Base-by-base conservation (phyloP, 1,140 invertebrate genomes). In the Bombus superbus region DNA sequence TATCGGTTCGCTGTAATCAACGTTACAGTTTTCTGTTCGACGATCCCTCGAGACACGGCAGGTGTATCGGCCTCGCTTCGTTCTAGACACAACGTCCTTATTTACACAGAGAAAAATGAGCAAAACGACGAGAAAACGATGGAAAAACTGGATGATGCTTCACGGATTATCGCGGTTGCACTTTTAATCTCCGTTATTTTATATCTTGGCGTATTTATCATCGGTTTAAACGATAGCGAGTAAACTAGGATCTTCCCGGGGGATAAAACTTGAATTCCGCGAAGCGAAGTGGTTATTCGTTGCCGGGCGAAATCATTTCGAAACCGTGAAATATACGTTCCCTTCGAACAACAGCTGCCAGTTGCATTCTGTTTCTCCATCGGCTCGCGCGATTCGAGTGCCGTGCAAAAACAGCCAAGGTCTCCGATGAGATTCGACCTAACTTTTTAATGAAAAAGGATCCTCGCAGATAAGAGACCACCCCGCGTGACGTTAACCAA, bases 401-500 rank as follows among this genome's bases (percentile, higher is more conserved):
- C 35, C 47, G 5, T 2, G 44, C 13, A 57, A 77, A 77, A 83
- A 76, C 25, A 40, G 25, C 6, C 62, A 32, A 44, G 28, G 47
- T 62, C 38, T 28, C 32, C 68, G 38, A 35, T 44, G 44, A 35
- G 62, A 28, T 69, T 32, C 28, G 4, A 59, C 25, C 53, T 2
- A 42, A 59, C 62, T 35, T 57, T 68, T 78, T 42, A n/a, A 6
- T 35, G 42, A 75, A 75, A 73, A 18, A 32, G 42, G 11, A 64
- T 22, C 9, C 83, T 40, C 64, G 18, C 62, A 66, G 76, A 72
- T 71, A 66, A 47, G 53, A 42, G 82, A 78, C 68, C 87, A 81
- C 40, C 68, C 59, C 47, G 68, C 44, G 62, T 80, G 88, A 89
- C 80, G 88, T 81, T 89, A 83, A 53, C 66, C 44, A 57, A 83